These are phyloP conservation scores for Poeciliopsis prolifica DNA, from an alignment of 2,113 vertebrate species.

Conservation along the genomic window DNA sequence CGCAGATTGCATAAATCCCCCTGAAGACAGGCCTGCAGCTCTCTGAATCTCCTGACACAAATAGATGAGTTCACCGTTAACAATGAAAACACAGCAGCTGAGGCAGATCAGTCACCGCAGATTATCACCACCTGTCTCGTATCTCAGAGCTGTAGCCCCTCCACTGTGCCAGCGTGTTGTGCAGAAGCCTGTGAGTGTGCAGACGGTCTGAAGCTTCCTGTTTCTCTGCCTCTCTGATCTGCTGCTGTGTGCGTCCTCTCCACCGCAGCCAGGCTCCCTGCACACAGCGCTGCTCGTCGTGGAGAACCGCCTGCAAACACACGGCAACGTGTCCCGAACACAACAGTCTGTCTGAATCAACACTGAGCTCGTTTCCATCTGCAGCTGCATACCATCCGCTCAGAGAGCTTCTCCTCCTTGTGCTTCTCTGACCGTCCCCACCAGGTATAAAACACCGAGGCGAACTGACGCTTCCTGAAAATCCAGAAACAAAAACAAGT, in stretches of 20 bases:
- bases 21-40: conserved; percentile 61
- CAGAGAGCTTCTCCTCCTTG: conserved; percentile 76
- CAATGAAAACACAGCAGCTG: neutral
- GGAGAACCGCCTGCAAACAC: conserved; percentile 82
- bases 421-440: conserved; percentile 64
- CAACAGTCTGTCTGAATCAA: neutral
- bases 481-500: conserved; percentile 6
- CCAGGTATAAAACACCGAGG: conserved; percentile 84
- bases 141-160: conserved; percentile 67
- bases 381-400: conserved; percentile 79
- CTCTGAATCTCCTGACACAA: conserved; percentile 61
- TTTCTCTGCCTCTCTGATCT: conserved; percentile 71
- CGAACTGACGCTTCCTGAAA: conserved; percentile 67
- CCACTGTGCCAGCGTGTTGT: conserved; percentile 78
- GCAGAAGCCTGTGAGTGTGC: conserved; percentile 61
- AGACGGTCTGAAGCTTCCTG: conserved; percentile 68
- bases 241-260: conserved; percentile 62
- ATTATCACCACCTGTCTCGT: conserved; percentile 56
- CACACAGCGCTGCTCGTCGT: conserved; percentile 73
- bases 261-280: conserved; percentile 80
- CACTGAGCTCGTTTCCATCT: neutral
- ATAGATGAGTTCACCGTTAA: neutral
- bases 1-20: conserved; percentile 51
- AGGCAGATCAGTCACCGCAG: neutral
- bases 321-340: neutral